Percentiles rank a stretch among this genome's conserved stretches.
Conservation (phyloP, 2,797 vertebrate species). For the Bradypodion pumilum region DNA sequence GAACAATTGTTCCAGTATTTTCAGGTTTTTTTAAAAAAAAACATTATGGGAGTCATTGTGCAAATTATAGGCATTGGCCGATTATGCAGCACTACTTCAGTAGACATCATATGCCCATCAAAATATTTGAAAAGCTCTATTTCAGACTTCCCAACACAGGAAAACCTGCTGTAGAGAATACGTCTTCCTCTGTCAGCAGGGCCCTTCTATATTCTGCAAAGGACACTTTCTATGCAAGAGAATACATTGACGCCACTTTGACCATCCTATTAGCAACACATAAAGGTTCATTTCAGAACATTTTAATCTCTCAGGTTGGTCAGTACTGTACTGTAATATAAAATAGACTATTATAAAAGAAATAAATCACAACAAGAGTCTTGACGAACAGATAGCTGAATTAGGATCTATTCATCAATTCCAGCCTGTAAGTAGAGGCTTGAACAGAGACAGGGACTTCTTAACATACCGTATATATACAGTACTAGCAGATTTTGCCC, state of each 20-base stretch:
- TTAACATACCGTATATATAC: no score
- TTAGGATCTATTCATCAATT: no score
- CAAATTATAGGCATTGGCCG: background rate
- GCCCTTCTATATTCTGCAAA: background rate
- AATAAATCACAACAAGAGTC: no score
- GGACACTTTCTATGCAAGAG: background rate
- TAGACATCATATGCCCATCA: background rate
- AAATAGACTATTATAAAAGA: no score
- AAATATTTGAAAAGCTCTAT: background rate
- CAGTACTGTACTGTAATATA: no score
- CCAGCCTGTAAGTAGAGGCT: no score
- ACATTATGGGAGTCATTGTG: background rate
- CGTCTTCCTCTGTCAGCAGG: background rate
- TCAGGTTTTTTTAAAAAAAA: background rate
- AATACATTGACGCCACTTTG: background rate
- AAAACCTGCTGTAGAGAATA: background rate
- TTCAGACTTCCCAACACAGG: background rate
- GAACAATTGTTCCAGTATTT: background rate
- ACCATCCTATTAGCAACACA: no score
- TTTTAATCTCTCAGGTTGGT: no score
- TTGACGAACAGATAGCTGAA: no score
- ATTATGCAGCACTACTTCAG: background rate
- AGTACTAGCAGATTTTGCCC: no score
- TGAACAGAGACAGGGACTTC: no score
- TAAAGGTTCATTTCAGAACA: no score